Base-by-base conservation (phyloP, 2,797 vertebrate species). In the Takifugu ocellatus region DNA sequence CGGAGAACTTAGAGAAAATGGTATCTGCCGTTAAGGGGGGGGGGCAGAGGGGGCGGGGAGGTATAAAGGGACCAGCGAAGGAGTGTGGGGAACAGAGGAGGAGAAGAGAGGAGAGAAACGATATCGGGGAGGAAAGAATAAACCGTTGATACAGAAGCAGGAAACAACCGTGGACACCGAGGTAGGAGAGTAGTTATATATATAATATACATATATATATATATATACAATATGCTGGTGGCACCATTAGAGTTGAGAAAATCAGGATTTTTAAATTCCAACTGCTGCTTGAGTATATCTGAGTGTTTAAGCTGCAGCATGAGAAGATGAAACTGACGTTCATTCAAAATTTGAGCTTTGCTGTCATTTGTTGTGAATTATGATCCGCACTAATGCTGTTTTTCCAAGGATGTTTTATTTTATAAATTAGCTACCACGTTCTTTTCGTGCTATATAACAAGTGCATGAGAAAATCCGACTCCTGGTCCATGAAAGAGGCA, bases 21-120 rank as follows among this genome's bases (percentile, higher is more conserved):
- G 36, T 39, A 5, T 39, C 10, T 39, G 36, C 36, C 14, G 36
- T 39, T 39, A 39, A 14, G 14, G 36, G 36, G 5, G 36, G 36
- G 36, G 72, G 83, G 67, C 63, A 60, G 16, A 25, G 70, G 59
- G 62, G 66, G 66, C 62, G 61, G 63, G 36, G 77, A 26, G 54
- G 70, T 82, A 86, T 81, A 87, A 85, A 65, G 62, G 70, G 55
- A 70, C 53, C 29, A 31, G 42, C 77, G 66, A 77, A 71, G 74
- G 36, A 77, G 77, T 85, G 74, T 6, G 60, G 70, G 61, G 58
- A 73, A 49, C 56, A 55, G 60, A 65, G 46, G 60, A 61, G 56
- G 50, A 64, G 62, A 21, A 21, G 21, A 21, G 66, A 31, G 49
- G 26, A 75, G 48, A 70, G 75, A 51, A 67, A 49, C 61, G 57